Conservation (phyloP, 2,888 invertebrate species). For the Willowsia nigromaculata region DNA sequence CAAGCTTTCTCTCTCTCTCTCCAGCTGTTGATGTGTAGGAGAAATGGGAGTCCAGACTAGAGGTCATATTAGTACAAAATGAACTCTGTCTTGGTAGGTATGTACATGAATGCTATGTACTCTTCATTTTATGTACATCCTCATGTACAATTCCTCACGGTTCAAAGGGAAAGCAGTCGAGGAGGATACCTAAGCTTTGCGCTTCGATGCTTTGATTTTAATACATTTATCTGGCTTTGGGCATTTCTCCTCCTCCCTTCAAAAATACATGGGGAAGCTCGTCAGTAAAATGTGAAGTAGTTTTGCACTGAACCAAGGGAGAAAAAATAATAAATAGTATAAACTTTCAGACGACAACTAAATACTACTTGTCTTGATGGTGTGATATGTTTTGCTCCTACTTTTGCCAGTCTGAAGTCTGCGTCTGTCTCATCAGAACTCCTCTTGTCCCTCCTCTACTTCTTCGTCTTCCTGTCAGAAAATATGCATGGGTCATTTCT, state of each 20-base stretch:
- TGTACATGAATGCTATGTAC: background rate
- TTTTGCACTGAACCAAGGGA: background rate
- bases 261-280: conserved; percentile 34
- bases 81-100: background rate
- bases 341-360: background rate
- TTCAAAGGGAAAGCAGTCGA: background rate
- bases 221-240: conserved; percentile 64
- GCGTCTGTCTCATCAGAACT: background rate
- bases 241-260: background rate
- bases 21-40: conserved; percentile 17
- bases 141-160: background rate
- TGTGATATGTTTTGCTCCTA: background rate
- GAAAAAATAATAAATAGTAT: conserved; percentile 1
- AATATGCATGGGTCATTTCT: conserved; percentile 34
- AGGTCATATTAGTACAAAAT: background rate
- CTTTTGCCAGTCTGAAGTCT: background rate
- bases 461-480: conserved; percentile 27
- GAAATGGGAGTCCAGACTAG: conserved; percentile 12
- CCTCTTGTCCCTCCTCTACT: background rate
- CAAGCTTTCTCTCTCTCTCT: background rate
- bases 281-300: background rate
- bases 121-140: background rate
- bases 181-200: conserved; percentile 29
- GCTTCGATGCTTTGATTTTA: conserved; percentile 68
- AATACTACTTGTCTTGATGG: background rate